These are phyloP conservation scores for Pocota personata DNA, from an alignment of 2,888 invertebrate genomes.

Conservation along the genomic window DNA sequence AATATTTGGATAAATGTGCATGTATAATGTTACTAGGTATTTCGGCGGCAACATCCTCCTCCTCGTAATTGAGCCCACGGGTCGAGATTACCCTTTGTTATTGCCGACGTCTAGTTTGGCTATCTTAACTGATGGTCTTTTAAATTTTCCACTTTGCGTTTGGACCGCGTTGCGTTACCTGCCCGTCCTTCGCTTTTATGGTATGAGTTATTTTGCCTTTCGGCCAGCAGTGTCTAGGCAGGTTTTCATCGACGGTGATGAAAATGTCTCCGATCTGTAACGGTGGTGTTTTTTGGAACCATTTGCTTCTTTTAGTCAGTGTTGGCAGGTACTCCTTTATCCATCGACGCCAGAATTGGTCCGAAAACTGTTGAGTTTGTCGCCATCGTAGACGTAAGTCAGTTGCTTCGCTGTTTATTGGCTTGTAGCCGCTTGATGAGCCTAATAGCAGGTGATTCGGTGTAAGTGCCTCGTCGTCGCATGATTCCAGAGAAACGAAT, in stretches of 20 bases:
- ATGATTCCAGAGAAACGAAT: constrained; percentile 59
- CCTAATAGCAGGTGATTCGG: constrained; percentile 70
- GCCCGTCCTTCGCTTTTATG: background rate
- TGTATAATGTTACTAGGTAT: background rate
- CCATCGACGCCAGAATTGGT: constrained; percentile 67
- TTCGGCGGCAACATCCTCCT: constrained; percentile 1
- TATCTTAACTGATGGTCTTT: background rate
- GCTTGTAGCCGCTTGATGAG: constrained; percentile 59
- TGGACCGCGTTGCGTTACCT: too few species aligned
- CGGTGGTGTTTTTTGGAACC: constrained; percentile 31
- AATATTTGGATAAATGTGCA: background rate
- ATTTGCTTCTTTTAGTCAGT: constrained; percentile 51
- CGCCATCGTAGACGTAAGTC: constrained; percentile 37
- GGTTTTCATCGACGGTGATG: constrained; percentile 47
- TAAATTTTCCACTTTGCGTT: too few species aligned
- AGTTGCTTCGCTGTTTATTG: background rate
- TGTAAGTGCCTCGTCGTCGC: constrained; percentile 69
- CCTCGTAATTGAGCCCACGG: constrained; percentile 5
- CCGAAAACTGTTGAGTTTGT: constrained; percentile 59
- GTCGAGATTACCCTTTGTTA: background rate
- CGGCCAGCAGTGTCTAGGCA: constrained; percentile 54
- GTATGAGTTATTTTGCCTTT: constrained; percentile 49
- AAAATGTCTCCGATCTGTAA: constrained; percentile 53
- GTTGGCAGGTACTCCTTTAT: constrained; percentile 54
- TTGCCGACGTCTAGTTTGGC: background rate